Evolutionary conservation across 1,140 invertebrate species (phyloP), one percentile per base, ranked within the genome.

Genomic region (Drosophila sucinea): DNA sequence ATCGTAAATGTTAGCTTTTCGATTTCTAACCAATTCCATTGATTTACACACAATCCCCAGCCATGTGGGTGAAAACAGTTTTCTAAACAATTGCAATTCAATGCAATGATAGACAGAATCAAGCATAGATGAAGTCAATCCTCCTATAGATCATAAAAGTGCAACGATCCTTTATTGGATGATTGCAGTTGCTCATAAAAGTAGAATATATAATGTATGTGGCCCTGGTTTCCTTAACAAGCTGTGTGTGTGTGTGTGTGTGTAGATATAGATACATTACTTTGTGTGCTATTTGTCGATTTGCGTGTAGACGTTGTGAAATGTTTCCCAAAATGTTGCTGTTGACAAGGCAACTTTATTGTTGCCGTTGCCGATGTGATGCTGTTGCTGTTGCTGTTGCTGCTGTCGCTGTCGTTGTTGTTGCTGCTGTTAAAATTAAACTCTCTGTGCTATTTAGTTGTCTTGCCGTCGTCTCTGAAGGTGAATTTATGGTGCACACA

Each of bases 401-500:
- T 72, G 54, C 51, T 61, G 68, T 27, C 35, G 54, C 33, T 10
- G 35, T 38, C 6, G 17, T 41, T 58, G 66, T 38, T 71, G 56
- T 40, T 56, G 63, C 63, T 61, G 73, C 74, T 83, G 80, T 87
- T 87, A 84, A 89, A 80, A 79, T 86, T 86, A 83, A 86, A 87
- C 79, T 89, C 76, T 82, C 68, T 76, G 81, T 77, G 77, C 81
- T 84, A 84, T 84, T 84, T 84, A 79, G 66, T 73, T 77, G 81
- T 69, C 69, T 69, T 63, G 67, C 67, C 61, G 67, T 57, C 69
- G 80, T 70, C 64, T 67, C 81, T 89, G 84, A 89, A 89, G 84
- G 84, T 89, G 84, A 89, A 89, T 89, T 89, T 89, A 89, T 89
- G 81, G 84, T 77, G 85, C 85, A 89, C 84, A 89, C 85, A 89